Base-by-base conservation (phyloP, 2,113 vertebrate genomes). In the Coptodon rendalli region DNA sequence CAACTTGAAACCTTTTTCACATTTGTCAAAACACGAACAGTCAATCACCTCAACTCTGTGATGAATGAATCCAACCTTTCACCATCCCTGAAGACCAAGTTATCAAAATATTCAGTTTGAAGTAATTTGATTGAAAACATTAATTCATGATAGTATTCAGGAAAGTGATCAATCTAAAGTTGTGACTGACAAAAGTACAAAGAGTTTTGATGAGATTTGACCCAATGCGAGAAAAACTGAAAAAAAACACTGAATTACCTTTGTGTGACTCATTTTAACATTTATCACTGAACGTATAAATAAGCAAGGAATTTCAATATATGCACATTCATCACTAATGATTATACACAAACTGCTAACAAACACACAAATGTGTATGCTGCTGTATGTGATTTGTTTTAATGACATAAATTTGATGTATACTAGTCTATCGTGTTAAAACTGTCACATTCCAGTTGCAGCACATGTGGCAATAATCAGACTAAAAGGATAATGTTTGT, bases 371-470 rank as follows among this genome's bases (percentile, higher is more conserved):
- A 53, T 53, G 52, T 53, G 0, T n/a, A n/a, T 53, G 50, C 50
- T 52, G 9, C 5, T 52, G 9, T 52, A n/a, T n/a, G 19, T 53
- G 9, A 53, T 53, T 53, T 53, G 50, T 2, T 52, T 52, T 52
- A 53, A n/a, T n/a, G 1, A 53, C 0, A 11, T 53, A 53, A 1
- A 53, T 53, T 10, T 53, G 52, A 53, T 53, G 9, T 53, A 22
- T 53, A n/a, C 52, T 53, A 53, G 52, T 53, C 19, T 53, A 53
- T 53, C 22, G 19, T 53, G 9, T 0, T 22, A 52, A 52, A 52
- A 52, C 50, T 19, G 17, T 52, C 5, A 0, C 48, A 53, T 1
- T 53, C 0, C 0, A 53, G 50, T 0, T 53, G 50, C 2, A 53
- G 0, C 0, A 53, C 50, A 53, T 10, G 19, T n/a, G 19, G 1